phyloP scores from a whole-genome alignment of 1,140 invertebrate genomes.

The Hormaphis cornu region DNA sequence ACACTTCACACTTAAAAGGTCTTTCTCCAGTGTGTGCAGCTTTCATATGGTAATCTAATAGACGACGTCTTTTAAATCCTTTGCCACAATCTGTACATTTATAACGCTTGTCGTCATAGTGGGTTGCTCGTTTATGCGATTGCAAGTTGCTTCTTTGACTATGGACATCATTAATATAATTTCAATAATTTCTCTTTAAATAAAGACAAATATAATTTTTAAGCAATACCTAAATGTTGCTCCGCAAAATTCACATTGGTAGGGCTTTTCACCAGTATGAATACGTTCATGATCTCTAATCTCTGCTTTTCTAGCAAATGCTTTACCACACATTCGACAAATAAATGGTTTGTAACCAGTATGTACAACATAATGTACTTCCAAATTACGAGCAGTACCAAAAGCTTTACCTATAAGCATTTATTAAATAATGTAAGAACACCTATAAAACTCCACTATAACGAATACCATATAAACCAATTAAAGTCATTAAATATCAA shows the following conservation, averaged over 20 bases:
- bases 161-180: constrained; percentile 36
- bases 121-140: constrained; percentile 67
- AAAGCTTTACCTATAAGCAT: constrained; percentile 62
- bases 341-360: constrained; percentile 60
- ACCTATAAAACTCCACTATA: too few relatives aligned
- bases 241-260: constrained; percentile 69
- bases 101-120: constrained; percentile 65
- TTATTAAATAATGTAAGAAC: too few relatives aligned
- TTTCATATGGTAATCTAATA: constrained; percentile 72
- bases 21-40: constrained; percentile 69
- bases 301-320: constrained; percentile 63
- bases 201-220: neutral
- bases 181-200: neutral
- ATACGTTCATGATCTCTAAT: constrained; percentile 68
- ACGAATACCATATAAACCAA: too few relatives aligned
- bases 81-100: constrained; percentile 59
- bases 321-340: constrained; percentile 61
- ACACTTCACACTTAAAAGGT: constrained; percentile 62
- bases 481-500: too few relatives aligned
- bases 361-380: constrained; percentile 62
- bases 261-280: constrained; percentile 79
- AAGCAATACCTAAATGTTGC: constrained; percentile 53
- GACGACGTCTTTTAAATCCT: constrained; percentile 60
- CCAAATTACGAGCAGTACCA: constrained; percentile 61
- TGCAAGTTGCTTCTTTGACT: constrained; percentile 69